Conservation (phyloP, 92 coral and sea anemone species). For the Isaurus tuberculatus region DNA sequence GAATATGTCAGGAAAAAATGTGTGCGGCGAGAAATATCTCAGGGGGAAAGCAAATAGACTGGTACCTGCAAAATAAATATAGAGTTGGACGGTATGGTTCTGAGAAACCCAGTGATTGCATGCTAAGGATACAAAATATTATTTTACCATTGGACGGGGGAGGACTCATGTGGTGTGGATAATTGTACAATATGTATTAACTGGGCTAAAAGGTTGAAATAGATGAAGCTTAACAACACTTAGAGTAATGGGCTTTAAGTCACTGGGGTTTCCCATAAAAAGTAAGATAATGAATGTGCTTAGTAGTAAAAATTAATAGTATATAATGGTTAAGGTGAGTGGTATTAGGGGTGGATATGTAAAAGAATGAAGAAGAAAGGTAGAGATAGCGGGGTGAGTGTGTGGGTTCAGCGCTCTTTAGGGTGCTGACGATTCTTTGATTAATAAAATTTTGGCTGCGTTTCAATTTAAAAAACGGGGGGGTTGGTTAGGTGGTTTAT, state of each 20-base stretch:
- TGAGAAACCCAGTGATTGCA: slow-evolving; percentile 5
- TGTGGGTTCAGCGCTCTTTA: not conserved
- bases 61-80: not conserved
- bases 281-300: slow-evolving; percentile 9
- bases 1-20: not conserved
- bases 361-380: slow-evolving; percentile 1
- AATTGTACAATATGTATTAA: not conserved
- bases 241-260: not conserved
- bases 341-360: not conserved
- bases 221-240: not conserved
- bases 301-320: not conserved
- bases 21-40: not conserved
- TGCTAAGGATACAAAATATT: slow-evolving; percentile 2
- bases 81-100: slow-evolving; percentile 6
- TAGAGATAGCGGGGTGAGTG: slow-evolving; percentile 9
- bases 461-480: not conserved
- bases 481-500: slow-evolving; percentile 21
- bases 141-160: not conserved
- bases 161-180: slow-evolving; percentile 9
- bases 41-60: slow-evolving; percentile 9
- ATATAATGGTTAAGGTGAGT: not conserved
- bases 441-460: slow-evolving; percentile 7
- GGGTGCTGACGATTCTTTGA: not conserved
- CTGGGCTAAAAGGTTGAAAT: slow-evolving; percentile 11
- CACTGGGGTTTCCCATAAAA: slow-evolving; percentile 9